Evolutionary conservation across 1,140 invertebrate species (phyloP), one percentile per base, ranked within the genome.

Genomic region (Macrobrachium nipponense): DNA sequence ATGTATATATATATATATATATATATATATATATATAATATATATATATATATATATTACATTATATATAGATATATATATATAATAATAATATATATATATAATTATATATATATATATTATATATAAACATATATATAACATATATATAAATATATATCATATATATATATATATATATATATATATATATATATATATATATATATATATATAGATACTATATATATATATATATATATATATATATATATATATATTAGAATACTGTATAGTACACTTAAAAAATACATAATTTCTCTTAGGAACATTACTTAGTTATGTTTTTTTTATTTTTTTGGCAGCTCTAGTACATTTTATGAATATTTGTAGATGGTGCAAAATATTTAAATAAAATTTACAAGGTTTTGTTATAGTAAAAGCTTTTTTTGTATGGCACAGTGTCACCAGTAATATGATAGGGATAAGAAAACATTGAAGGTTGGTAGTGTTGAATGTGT

Each of bases 1-100:
- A 68, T 68, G 20, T 68, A 68, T n/a, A 68, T 68, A 68, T 68
- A 68, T n/a, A 68, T 68, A 68, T 68, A 68, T 68, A 68, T 68
- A 68, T n/a, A 68, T 68, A 68, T 68, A 68, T 68, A 68, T 68
- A 68, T 68, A 68, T 68, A 68, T 68, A 68, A 68, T 68, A 68
- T 68, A 68, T 18, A 68, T 68, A 68, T n/a, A 18, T n/a, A 68
- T 68, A 68, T n/a, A 18, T 18, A 68, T 68, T 68, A 68, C 3
- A 68, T 68, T 68, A 68, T 5, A 68, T 68, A 68, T 68, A 68
- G 20, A 68, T n/a, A 68, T 68, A 68, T 68, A 68, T 5, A 68
- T 68, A 68, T 68, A 68, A n/a, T n/a, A n/a, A n/a, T n/a, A n/a
- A n/a, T 68, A 68, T 68, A 18, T 18, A 68, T n/a, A n/a, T 68